Percentiles rank a stretch among this genome's conserved stretches.
Evolutionary conservation across 2,113 vertebrate genomes (phyloP).

Genomic region (Phylloscopus whistleri): DNA sequence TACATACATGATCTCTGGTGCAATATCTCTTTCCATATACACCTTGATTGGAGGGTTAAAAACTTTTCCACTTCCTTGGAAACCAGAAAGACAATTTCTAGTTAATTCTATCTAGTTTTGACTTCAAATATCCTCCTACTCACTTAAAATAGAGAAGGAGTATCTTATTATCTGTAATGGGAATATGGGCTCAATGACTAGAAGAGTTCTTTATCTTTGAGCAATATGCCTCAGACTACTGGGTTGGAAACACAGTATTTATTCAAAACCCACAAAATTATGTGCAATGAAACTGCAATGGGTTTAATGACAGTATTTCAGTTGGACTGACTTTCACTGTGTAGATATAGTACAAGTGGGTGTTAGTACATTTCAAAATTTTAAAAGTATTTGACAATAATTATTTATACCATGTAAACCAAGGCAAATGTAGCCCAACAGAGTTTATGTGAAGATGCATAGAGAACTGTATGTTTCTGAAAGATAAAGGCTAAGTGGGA

Average conservation of each 20-base stretch:
- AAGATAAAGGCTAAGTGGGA: neutral
- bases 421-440: neutral
- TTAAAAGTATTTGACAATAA: neutral
- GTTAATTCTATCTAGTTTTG: constrained; percentile 1
- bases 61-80: neutral
- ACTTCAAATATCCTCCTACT: constrained; percentile 16
- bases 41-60: neutral
- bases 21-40: neutral
- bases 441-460: neutral
- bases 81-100: neutral
- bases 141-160: neutral
- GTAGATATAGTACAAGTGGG: neutral
- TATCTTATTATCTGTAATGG: neutral
- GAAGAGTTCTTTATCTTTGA: neutral
- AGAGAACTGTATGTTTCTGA: neutral
- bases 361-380: neutral
- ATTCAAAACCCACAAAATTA: neutral
- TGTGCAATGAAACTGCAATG: neutral
- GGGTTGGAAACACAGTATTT: neutral
- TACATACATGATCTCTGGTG: neutral
- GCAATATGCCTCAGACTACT: neutral
- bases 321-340: neutral
- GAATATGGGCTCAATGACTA: neutral
- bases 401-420: neutral
- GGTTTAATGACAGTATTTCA: constrained; percentile 30